A percentile compares a stretch with the other conserved stretches of the same genome.
These are phyloP conservation scores for Aleiodes testaceus DNA, from an alignment of 2,888 invertebrate species.

Conservation along the genomic window DNA sequence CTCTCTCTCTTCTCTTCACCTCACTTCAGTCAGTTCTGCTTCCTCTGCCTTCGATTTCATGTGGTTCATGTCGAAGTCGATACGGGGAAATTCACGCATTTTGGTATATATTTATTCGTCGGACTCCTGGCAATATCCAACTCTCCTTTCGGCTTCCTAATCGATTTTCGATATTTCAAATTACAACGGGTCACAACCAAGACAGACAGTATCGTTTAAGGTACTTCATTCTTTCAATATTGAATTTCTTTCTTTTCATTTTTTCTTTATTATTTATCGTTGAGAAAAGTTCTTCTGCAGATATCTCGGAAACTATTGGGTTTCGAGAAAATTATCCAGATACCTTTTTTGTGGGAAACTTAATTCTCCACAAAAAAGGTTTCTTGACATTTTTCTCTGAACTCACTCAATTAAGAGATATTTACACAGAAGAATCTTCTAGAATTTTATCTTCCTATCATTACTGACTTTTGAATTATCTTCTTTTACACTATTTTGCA, in stretches of 20 bases:
- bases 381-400: too few species aligned
- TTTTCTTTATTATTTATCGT: not conserved
- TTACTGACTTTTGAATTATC: not conserved
- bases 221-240: not conserved
- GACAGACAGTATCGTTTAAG: constrained; percentile 12
- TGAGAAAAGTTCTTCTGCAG: too few species aligned
- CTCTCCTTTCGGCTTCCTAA: constrained; percentile 16
- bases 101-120: constrained; percentile 36
- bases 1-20: constrained; percentile 4
- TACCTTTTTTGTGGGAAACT: too few species aligned
- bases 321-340: too few species aligned
- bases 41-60: not conserved
- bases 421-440: too few species aligned
- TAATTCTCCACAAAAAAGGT: too few species aligned
- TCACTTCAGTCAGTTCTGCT: not conserved
- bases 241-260: constrained; percentile 3
- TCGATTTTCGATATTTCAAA: constrained; percentile 38
- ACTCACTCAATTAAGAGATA: too few species aligned
- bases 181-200: constrained; percentile 9
- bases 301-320: too few species aligned
- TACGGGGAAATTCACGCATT: constrained; percentile 20
- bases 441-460: too few species aligned
- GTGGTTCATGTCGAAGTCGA: constrained; percentile 14
- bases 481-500: too few species aligned
- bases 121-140: constrained; percentile 25